phyloP scores from a whole-genome alignment of 2,888 invertebrate genomes.

The Chloroclysta siterata region DNA sequence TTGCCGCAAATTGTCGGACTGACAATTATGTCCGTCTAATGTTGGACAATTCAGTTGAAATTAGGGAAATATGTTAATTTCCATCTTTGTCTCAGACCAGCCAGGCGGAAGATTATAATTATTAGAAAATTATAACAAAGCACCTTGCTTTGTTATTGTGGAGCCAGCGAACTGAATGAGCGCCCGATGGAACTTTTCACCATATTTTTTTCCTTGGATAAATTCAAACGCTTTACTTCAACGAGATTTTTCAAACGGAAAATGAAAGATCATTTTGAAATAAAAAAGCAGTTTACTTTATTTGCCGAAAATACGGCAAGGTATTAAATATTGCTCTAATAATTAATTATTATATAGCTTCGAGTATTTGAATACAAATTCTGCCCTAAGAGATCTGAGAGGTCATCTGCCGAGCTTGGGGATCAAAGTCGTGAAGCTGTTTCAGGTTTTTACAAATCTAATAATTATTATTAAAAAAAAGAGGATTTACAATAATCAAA shows the following conservation, averaged over 20 bases:
- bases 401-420: too few relatives aligned
- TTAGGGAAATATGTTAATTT: conserved; percentile 82
- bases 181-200: conserved; percentile 55
- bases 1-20: conserved; percentile 71
- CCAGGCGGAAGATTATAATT: conserved; percentile 83
- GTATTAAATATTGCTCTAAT: too few relatives aligned
- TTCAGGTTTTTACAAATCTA: too few relatives aligned
- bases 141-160: conserved; percentile 61
- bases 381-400: too few relatives aligned
- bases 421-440: too few relatives aligned
- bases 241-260: conserved; percentile 1
- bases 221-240: conserved; percentile 14
- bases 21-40: conserved; percentile 75
- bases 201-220: conserved; percentile 47
- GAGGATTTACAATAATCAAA: too few relatives aligned
- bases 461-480: too few relatives aligned
- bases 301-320: too few relatives aligned
- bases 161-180: conserved; percentile 52
- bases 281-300: not conserved
- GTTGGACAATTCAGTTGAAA: conserved; percentile 76
- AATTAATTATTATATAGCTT: too few relatives aligned
- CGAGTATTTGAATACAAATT: too few relatives aligned
- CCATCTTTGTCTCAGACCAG: conserved; percentile 72
- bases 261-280: not conserved
- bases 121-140: conserved; percentile 71